Evolutionary conservation across 2,888 invertebrate genomes (phyloP).

Genomic region (Gastrophysa polygoni): DNA sequence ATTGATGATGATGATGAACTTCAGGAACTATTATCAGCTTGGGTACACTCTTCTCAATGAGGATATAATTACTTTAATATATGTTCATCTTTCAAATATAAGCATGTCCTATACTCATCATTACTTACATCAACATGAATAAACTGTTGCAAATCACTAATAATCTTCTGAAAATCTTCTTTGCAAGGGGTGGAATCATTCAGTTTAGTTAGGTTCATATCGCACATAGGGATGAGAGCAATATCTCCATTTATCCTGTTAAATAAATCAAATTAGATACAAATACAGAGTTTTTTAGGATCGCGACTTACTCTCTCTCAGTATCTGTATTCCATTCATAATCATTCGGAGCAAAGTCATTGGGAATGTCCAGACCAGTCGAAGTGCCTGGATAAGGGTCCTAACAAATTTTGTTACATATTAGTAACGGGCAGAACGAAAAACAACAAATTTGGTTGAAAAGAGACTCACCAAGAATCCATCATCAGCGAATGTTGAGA

Average conservation of each 20-base stretch:
- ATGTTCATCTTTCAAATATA: neutral
- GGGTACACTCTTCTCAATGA: too few relatives aligned
- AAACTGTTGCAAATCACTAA: slow-evolving; percentile 62
- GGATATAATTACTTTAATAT: too few relatives aligned
- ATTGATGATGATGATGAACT: too few relatives aligned
- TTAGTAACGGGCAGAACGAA: slow-evolving; percentile 6
- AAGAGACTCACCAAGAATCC: slow-evolving; percentile 32
- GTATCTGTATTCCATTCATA: slow-evolving; percentile 41
- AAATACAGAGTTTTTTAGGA: neutral
- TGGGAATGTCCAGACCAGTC: slow-evolving; percentile 26
- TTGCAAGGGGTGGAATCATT: slow-evolving; percentile 50
- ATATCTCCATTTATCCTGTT: slow-evolving; percentile 57
- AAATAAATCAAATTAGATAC: slow-evolving; percentile 13
- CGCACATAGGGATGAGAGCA: slow-evolving; percentile 54
- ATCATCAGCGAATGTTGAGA: slow-evolving; percentile 48
- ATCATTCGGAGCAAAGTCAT: slow-evolving; percentile 24
- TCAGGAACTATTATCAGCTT: too few relatives aligned
- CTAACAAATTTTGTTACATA: slow-evolving; percentile 26
- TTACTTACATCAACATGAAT: slow-evolving; percentile 58
- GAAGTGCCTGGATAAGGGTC: slow-evolving; percentile 33
- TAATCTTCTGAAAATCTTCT: slow-evolving; percentile 61
- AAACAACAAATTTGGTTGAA: neutral
- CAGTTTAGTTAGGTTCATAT: slow-evolving; percentile 35
- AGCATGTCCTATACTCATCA: neutral
- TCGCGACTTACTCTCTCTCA: slow-evolving; percentile 56